Evolutionary conservation across 2,888 invertebrate genomes (phyloP), one percentile per base, ranked within the genome.

Genomic region (Hemithea aestivaria): DNA sequence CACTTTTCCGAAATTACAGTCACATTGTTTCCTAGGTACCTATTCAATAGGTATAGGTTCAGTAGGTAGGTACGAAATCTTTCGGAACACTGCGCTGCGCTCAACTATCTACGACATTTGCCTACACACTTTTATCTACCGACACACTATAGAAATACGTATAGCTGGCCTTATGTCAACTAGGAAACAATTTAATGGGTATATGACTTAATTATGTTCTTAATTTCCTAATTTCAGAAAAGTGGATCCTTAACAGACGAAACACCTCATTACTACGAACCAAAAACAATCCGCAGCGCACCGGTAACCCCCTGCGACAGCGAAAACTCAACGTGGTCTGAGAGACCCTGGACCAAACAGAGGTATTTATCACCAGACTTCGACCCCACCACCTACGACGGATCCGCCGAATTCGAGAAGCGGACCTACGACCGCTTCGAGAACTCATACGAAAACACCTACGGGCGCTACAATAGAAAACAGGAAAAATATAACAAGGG

Each of bases 231-330:
- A 37, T 77, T 73, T 7, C 73, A 85, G 85, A 76, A 80, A 71
- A 80, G 82, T 62, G 77, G 78, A 63, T 83, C 84, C 48, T 66
- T 79, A 44, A 67, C 78, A 42, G 73, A 80, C 56, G 73, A 77
- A 41, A 58, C 60, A 8, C 62, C 58, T 37, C 65, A 63, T 24
- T 61, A 65, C 40, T 67, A 72, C 54, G 62, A 65, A 62, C 80
- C 79, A n/a, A 79, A 77, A 64, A 66, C 73, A 20, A 66, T 59
- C 27, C 73, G 72, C 44, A 85, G 84, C 50, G 85, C 84, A 2
- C 85, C 85, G 8, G 82, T 83, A 2, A 85, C 85, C 7, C 85
- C 85, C n/a, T 80, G 84, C 57, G 84, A 85, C 41, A 80, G 75
- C 53, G 83, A 78, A 47, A 65, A 69, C 31, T 71, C 80, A 1